Evolutionary conservation across 2,888 invertebrate species (phyloP), one percentile per base, ranked within the genome.

Genomic region (Epinotia ramella): DNA sequence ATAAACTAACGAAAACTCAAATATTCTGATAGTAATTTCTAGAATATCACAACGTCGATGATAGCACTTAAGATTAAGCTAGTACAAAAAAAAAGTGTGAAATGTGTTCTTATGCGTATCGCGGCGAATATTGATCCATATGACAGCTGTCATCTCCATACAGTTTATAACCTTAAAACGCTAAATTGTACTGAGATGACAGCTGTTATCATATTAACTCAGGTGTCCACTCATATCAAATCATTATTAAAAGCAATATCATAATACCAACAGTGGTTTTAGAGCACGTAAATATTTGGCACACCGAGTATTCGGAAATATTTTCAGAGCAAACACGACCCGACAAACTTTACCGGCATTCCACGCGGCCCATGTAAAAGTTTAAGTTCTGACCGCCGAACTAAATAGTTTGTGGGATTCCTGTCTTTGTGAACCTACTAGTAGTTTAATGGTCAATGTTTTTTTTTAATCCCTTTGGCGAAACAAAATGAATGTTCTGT

Each of bases 381-480:
- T 84, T 83, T 77, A 77, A 81, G 78, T 80, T 81, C 73, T 79
- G 80, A 84, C 81, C 80, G 53, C 79, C 67, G 77, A 80, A 80
- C 81, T 78, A 80, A 83, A 84, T 84, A 84, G 81, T 86, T 86
- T 75, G 80, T 77, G 73, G 79, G 81, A 81, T 80, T 80, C 78
- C 79, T 73, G 79, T 78, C 82, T 85, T 81, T 79, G 81, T 81
- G 75, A 76, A 76, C 73, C 75, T 73, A 56, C 60, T 73, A 67
- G 66, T 69, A 71, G 71, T 74, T 77, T 67, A 72, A 33, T 72
- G 72, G 71, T 62, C 20, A 71, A 57, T 72, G 57, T 44, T 71
- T 75, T 73, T 66, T 68, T 62, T 46, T 49, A 67, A 72, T 67
- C 67, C 67, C 63, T 76, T 76, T 67, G 71, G 18, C 20, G 3